Evolutionary conservation across 23 tunicate species (phyloP), one percentile per base, ranked within the genome.

Genomic region (Diplosoma virens): DNA sequence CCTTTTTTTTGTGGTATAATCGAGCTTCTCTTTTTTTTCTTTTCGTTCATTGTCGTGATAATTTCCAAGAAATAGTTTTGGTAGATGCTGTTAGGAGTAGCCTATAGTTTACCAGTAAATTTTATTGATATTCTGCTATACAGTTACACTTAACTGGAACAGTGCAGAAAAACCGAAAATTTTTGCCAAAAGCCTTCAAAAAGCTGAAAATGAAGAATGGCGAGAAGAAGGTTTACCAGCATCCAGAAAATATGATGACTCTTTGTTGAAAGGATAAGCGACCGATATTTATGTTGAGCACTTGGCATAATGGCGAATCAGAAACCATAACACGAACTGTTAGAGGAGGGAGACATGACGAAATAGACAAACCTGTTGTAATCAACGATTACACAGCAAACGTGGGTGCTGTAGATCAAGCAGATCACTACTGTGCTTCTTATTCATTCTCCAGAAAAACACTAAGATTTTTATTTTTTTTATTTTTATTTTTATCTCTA

Each of bases 291-390:
- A 63, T 28, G 70, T 30, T 63, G 37, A 63, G 35, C 37, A 63
- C 70, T 6, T 63, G 70, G 70, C 70, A 63, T 63, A 63, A 63
- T 28, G 70, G 36, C 9, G 70, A 63, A 27, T 27, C 70, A 28
- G 35, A 28, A 27, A 28, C 20, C 16, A 28, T 6, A 4, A 7
- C 35, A 7, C 35, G 70, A 63, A 27, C 16, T 28, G 35, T 63
- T 27, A 28, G 37, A 63, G 70, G 37, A 63, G 35, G 70, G 9
- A 63, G 70, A 63, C 36, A 28, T 26, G 70, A 63, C 6, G 70
- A 63, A 27, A n/a, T 28, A 5, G 36, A 63, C 14, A 63, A 63
- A 30, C 70, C 70, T 26, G 33, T 63, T 6, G 70, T 63, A 7
- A 63, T 63, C 33, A 63, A n/a, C 37, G 70, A 63, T 28, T 63